Evolutionary conservation across 2,113 vertebrate species (phyloP).

Genomic region (Zingel zingel): DNA sequence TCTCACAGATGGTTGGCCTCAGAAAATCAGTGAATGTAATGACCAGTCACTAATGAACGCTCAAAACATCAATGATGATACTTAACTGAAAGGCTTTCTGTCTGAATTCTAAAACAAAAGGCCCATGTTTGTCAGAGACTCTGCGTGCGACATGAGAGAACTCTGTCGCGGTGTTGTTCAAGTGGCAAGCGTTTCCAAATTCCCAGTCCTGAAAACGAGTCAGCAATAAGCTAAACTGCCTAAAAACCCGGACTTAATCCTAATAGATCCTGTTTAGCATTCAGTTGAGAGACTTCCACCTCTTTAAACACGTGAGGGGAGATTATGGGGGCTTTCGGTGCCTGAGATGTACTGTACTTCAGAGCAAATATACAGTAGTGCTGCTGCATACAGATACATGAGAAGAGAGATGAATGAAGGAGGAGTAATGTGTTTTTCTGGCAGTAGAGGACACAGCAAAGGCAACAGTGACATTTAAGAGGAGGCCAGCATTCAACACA

Average conservation of each 20-base stretch:
- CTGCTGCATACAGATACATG: slow-evolving; percentile 22
- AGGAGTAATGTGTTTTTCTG: slow-evolving; percentile 12
- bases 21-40: slow-evolving; percentile 83
- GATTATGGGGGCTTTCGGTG: slow-evolving; percentile 70
- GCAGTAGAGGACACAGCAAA: slow-evolving; percentile 26
- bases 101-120: slow-evolving; percentile 20
- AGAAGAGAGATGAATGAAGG: slow-evolving; percentile 18
- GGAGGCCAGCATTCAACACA: neutral
- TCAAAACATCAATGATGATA: slow-evolving; percentile 77
- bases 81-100: slow-evolving; percentile 53
- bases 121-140: neutral
- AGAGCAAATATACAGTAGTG: slow-evolving; percentile 38
- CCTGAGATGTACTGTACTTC: slow-evolving; percentile 51
- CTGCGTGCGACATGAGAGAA: slow-evolving; percentile 15
- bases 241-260: slow-evolving; percentile 80
- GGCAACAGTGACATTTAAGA: slow-evolving; percentile 40
- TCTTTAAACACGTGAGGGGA: slow-evolving; percentile 77
- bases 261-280: slow-evolving; percentile 83
- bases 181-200: slow-evolving; percentile 48
- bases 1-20: slow-evolving; percentile 60
- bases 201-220: slow-evolving; percentile 57
- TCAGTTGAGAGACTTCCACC: slow-evolving; percentile 72
- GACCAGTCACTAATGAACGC: slow-evolving; percentile 84
- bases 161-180: slow-evolving; percentile 30
- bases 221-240: slow-evolving; percentile 76